Evolutionary conservation across 2,797 vertebrate species (phyloP).

Genomic region (Lepus oiostolus): DNA sequence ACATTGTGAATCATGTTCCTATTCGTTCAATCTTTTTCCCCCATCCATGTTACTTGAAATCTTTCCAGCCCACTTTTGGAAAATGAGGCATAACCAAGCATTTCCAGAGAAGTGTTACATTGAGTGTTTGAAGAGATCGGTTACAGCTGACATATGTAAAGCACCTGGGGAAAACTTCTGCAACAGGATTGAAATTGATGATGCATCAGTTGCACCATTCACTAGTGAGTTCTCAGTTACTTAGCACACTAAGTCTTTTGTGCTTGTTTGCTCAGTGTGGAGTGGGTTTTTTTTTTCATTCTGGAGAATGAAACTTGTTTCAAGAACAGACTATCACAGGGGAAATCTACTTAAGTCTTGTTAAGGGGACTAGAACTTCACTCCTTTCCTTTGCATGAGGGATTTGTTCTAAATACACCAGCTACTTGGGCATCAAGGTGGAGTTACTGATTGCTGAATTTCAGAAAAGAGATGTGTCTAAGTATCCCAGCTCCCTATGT

Average conservation of each 20-base stretch:
- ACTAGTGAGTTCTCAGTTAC: background rate
- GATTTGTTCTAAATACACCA: background rate
- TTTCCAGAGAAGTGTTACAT: constrained; percentile 63
- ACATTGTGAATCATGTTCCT: constrained; percentile 45
- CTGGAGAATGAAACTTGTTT: background rate
- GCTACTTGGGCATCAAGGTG: background rate
- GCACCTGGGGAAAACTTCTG: constrained; percentile 28
- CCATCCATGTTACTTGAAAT: constrained; percentile 41
- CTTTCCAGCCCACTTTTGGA: constrained; percentile 62
- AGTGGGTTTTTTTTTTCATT: background rate
- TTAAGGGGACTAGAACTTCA: background rate
- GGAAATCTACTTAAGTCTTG: background rate
- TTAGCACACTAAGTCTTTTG: constrained; percentile 29
- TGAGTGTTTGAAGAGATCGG: constrained; percentile 1
- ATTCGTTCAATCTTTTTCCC: background rate
- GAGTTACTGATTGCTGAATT: background rate
- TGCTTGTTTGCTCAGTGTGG: background rate
- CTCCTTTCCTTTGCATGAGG: background rate
- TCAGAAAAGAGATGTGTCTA: background rate
- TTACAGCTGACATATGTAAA: constrained; percentile 45
- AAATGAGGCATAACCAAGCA: constrained; percentile 45
- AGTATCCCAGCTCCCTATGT: background rate
- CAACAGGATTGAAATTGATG: constrained; percentile 47
- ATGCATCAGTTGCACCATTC: background rate
- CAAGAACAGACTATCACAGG: constrained; percentile 37